Evolutionary conservation across 2,797 vertebrate species (phyloP), one percentile per base, ranked within the genome.

Genomic region (Poecilia picta): DNA sequence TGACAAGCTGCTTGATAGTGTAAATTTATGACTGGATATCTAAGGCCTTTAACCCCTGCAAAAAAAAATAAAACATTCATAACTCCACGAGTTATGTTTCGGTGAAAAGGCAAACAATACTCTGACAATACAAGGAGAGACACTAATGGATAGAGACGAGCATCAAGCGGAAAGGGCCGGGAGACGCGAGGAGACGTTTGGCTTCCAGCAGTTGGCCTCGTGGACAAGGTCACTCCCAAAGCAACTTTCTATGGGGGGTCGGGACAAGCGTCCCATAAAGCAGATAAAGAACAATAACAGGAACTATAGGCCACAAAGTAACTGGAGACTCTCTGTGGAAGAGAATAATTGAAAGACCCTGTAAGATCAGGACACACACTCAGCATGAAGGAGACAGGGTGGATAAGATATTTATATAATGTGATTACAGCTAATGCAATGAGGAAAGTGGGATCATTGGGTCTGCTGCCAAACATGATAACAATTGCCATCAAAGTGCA

Each of bases 251-350:
- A 87, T 81, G 87, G 89, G 88, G 91, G 94, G 93, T 95, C 89
- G 89, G 85, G 92, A 94, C 93, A 96, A 94, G 93, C 91, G 89
- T 93, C 95, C 94, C 93, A 95, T 95, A 95, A 95, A 95, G 95
- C 87, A 97, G 97, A 97, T 97, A 97, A 97, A 95, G 94, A 97
- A 98, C 97, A 98, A 98, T 97, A 89, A 93, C 92, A 97, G 97
- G 97, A 98, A 98, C 96, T 96, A 94, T 94, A 93, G 92, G 85
- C 92, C 85, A 92, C 85, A 89, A 91, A 94, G 92, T 91, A 83
- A 93, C 91, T 88, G 90, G 87, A 93, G 93, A 95, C 94, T 93
- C 96, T 96, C 95, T 95, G 94, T 94, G 93, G 89, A 90, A 84
- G 89, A 94, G 91, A 96, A 96, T 95, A 96, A 96, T 95, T 86